Conservation (phyloP, 1,140 invertebrate species). For the Geopemphigus sp. region DNA sequence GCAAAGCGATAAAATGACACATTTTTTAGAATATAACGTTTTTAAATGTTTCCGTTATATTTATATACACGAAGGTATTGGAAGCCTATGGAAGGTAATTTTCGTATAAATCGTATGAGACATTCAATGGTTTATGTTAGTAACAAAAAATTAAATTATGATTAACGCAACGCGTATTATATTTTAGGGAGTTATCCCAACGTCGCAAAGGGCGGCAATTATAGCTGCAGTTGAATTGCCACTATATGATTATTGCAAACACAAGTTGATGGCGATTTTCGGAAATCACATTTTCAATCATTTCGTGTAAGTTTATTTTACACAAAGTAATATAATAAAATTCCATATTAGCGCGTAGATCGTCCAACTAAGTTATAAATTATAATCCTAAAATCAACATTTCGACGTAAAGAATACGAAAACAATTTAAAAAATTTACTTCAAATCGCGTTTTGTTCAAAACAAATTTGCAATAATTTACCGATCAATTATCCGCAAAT, state of each 20-base stretch:
- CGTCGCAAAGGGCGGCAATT: slow-evolving; percentile 84
- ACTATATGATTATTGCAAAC: slow-evolving; percentile 89
- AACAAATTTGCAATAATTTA: too few relatives aligned
- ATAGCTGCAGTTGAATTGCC: slow-evolving; percentile 92
- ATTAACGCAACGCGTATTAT: neutral
- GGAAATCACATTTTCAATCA: slow-evolving; percentile 83
- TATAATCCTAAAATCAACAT: too few relatives aligned
- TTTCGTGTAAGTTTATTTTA: slow-evolving; percentile 69
- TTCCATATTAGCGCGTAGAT: too few relatives aligned
- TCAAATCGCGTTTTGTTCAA: too few relatives aligned
- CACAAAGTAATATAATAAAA: too few relatives aligned
- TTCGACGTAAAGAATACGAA: too few relatives aligned
- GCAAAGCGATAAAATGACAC: slow-evolving; percentile 62
- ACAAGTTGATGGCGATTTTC: slow-evolving; percentile 68
- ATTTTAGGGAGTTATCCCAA: slow-evolving; percentile 79
- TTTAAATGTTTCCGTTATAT: slow-evolving; percentile 73
- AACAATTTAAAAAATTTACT: too few relatives aligned
- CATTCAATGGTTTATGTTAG: too few relatives aligned
- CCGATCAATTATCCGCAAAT: too few relatives aligned
- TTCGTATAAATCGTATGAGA: too few relatives aligned
- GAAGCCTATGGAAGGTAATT: slow-evolving; percentile 79
- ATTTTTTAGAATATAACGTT: slow-evolving; percentile 55
- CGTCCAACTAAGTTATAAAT: too few relatives aligned
- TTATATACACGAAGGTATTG: slow-evolving; percentile 74
- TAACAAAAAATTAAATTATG: too few relatives aligned